Evolutionary conservation across 2,888 invertebrate genomes (phyloP).

Genomic region (Pristionchus entomophagus): DNA sequence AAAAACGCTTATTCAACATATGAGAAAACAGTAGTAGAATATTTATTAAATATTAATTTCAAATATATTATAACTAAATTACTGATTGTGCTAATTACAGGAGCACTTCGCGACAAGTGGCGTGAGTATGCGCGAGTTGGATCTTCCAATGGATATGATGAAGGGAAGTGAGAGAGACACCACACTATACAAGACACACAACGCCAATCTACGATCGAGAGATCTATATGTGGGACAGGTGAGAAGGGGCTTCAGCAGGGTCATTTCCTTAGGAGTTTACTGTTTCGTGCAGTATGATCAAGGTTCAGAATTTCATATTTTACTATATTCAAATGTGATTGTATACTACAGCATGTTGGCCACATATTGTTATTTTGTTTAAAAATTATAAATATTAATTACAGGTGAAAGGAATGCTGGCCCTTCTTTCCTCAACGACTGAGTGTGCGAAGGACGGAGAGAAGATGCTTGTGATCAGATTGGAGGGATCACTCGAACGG

Average conservation of each 20-base stretch:
- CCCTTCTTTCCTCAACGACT: constrained; percentile 71
- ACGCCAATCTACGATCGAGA: constrained; percentile 66
- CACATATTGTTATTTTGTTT: not conserved
- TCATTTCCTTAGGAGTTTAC: not conserved
- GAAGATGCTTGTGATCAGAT: constrained; percentile 73
- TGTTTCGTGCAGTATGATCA: not conserved
- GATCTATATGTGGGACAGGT: constrained; percentile 72
- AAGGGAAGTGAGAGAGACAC: constrained; percentile 52
- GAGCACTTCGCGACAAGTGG: constrained; percentile 66
- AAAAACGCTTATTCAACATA: too few species aligned
- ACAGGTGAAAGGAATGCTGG: constrained; percentile 78
- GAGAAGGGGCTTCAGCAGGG: not conserved
- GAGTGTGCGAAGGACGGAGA: constrained; percentile 62
- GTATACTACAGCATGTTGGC: not conserved
- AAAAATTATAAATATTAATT: not conserved
- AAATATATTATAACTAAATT: too few species aligned
- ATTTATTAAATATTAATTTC: too few species aligned
- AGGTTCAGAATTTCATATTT: not conserved
- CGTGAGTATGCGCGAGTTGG: too few species aligned
- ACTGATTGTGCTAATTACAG: not conserved
- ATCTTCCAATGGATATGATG: constrained; percentile 54
- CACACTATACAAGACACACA: too few species aligned
- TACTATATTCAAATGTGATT: not conserved
- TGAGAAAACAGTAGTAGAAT: too few species aligned
- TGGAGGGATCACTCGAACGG: constrained; percentile 76